Base-by-base conservation (phyloP, 2,113 vertebrate genomes). In the Campylorhamphus procurvoides region DNA sequence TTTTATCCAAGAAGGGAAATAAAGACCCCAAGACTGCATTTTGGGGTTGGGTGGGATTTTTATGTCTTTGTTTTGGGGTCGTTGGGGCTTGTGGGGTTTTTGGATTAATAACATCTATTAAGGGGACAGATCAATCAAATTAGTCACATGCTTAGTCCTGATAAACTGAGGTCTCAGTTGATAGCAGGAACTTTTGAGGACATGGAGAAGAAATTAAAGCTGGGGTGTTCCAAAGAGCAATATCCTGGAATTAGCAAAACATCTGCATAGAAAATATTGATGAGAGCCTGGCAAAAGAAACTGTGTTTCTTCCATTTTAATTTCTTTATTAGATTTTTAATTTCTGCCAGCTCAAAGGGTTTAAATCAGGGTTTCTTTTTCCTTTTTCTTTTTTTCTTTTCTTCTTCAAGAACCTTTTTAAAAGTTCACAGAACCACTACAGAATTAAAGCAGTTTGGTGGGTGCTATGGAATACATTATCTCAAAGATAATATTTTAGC, bases 381-480 rank as follows among this genome's bases (percentile, higher is more conserved):
- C 18, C 7, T 60, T 71, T 91, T 75, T n/a, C 42, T 17, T 42
- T 42, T 42, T 42, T 42, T 42, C 14, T 42, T 42, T 42, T 42
- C 40, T 42, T 42, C 40, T 44, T 78, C 47, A 84, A 86, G 79
- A 90, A 81, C 73, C 60, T 75, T 90, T 87, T 71, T 9, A 24
- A 92, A 97, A 93, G 93, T 93, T 97, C 88, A 93, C 39, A 59
- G 66, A 47, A 33, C 49, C 66, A 52, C 66, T 62, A 10, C 33
- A 92, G 94, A 87, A 63, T 82, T 77, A 53, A 93, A 91, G 72
- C 35, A 79, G n/a, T 55, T 47, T 90, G 55, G 68, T 69, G 40
- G 94, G 29, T 93, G 80, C 74, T 12, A 10, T 53, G 49, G 86
- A 77, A 95, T 87, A 87, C 39, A 73, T 96, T 94, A 93, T 79